These are phyloP conservation scores for Philaethria dido DNA, from an alignment of 2,888 invertebrate genomes.

Conservation along the genomic window DNA sequence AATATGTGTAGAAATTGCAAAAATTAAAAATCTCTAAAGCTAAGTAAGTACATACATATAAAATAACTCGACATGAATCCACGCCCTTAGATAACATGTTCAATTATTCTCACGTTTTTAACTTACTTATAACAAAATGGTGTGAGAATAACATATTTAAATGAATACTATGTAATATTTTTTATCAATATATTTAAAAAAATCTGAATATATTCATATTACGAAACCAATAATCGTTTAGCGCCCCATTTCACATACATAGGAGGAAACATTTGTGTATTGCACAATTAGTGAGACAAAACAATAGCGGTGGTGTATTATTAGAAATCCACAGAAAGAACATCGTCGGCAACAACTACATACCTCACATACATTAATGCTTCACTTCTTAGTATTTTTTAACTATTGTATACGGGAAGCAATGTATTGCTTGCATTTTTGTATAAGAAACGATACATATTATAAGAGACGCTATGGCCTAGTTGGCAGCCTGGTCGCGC, in stretches of 20 bases:
- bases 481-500: conserved; percentile 69
- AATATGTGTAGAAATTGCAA: too few relatives aligned
- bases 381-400: conserved; percentile 16
- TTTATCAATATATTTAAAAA: conserved; percentile 18
- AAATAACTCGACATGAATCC: background rate
- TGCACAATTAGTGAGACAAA: conserved; percentile 74
- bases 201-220: conserved; percentile 49
- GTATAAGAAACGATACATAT: conserved; percentile 53
- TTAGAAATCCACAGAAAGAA: conserved; percentile 50
- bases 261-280: conserved; percentile 72
- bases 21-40: too few relatives aligned
- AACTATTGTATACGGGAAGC: conserved; percentile 36
- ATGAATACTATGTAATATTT: conserved; percentile 1
- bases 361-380: conserved; percentile 43
- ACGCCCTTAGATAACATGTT: background rate
- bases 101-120: background rate
- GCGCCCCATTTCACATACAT: conserved; percentile 66
- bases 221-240: conserved; percentile 64
- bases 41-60: too few relatives aligned
- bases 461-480: conserved; percentile 72
- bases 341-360: background rate
- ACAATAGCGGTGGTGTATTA: conserved; percentile 70
- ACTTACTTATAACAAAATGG: background rate
- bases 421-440: conserved; percentile 50
- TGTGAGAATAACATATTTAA: background rate